Percentiles rank a stretch among this genome's conserved stretches.
Evolutionary conservation across 2,797 vertebrate genomes (phyloP).

Genomic region (Telmatherina bonti): DNA sequence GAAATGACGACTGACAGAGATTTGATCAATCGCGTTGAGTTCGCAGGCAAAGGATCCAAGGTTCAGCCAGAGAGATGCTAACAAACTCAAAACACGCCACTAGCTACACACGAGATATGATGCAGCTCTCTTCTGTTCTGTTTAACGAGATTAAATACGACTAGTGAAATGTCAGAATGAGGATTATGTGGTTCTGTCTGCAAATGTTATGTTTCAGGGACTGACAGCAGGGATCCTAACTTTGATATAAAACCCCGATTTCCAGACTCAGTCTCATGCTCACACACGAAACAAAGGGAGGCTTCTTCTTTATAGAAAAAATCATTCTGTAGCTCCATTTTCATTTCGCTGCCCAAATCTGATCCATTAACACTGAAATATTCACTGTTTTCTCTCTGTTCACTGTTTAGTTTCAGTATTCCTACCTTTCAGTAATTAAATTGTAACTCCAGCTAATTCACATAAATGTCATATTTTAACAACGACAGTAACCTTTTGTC

Average conservation of each 20-base stretch:
- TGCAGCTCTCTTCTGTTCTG: constrained; percentile 20
- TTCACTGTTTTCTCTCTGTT: neutral
- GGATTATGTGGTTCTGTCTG: neutral
- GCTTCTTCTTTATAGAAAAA: neutral
- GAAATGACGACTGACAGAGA: neutral
- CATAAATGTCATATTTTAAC: neutral
- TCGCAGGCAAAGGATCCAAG: neutral
- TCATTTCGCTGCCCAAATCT: neutral
- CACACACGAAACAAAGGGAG: neutral
- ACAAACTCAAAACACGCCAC: constrained; percentile 41
- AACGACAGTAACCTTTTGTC: neutral
- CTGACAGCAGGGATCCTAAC: neutral
- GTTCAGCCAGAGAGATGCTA: constrained; percentile 11
- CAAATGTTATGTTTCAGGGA: constrained; percentile 12
- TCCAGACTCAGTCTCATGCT: neutral
- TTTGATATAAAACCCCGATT: neutral
- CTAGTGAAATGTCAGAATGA: constrained; percentile 4
- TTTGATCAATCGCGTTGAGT: constrained; percentile 2
- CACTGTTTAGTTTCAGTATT: neutral
- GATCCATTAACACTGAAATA: neutral
- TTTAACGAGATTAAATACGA: constrained; percentile 14
- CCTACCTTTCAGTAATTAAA: no score
- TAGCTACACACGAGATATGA: constrained; percentile 5
- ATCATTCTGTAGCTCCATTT: neutral
- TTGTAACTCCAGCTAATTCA: no score